phyloP scores from a whole-genome alignment of 2,797 vertebrate species.

The Triplophysa bombifrons region DNA sequence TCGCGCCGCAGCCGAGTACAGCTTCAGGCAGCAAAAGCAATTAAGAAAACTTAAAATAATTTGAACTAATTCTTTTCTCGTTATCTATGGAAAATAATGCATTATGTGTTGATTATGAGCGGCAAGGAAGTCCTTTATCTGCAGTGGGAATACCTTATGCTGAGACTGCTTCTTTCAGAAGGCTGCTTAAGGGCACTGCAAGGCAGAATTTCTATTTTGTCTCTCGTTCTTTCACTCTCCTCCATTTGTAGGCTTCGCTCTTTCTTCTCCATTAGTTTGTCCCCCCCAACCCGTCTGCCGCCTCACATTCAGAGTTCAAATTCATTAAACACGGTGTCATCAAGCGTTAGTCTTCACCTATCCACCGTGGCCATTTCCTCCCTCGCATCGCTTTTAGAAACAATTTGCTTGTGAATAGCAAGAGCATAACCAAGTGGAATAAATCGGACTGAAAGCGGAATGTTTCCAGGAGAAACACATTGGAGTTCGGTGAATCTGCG shows the following conservation, averaged over 20 bases:
- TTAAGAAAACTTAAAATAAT: constrained; percentile 85
- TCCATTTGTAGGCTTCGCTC: constrained; percentile 57
- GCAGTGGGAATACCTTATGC: constrained; percentile 77
- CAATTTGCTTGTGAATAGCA: constrained; percentile 48
- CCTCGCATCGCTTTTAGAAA: constrained; percentile 52
- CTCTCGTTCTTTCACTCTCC: constrained; percentile 52
- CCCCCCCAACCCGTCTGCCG: constrained; percentile 32
- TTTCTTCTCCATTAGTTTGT: constrained; percentile 35
- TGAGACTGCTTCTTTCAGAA: constrained; percentile 74
- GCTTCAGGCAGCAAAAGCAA: constrained; percentile 82
- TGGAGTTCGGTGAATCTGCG: constrained; percentile 8
- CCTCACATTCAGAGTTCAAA: constrained; percentile 63
- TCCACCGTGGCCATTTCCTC: constrained; percentile 49
- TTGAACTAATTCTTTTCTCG: constrained; percentile 79
- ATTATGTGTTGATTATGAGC: constrained; percentile 80
- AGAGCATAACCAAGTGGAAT: constrained; percentile 49
- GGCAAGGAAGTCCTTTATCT: constrained; percentile 76
- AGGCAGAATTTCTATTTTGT: constrained; percentile 52
- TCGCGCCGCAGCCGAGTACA: constrained; percentile 64
- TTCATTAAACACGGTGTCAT: constrained; percentile 66
- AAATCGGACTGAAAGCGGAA: constrained; percentile 52
- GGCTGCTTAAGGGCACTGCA: constrained; percentile 68
- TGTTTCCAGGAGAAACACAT: constrained; percentile 41
- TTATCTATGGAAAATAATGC: constrained; percentile 79
- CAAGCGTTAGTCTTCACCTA: constrained; percentile 62